Conservation (phyloP, 2,888 invertebrate species). For the Cheilosia vulpina region DNA sequence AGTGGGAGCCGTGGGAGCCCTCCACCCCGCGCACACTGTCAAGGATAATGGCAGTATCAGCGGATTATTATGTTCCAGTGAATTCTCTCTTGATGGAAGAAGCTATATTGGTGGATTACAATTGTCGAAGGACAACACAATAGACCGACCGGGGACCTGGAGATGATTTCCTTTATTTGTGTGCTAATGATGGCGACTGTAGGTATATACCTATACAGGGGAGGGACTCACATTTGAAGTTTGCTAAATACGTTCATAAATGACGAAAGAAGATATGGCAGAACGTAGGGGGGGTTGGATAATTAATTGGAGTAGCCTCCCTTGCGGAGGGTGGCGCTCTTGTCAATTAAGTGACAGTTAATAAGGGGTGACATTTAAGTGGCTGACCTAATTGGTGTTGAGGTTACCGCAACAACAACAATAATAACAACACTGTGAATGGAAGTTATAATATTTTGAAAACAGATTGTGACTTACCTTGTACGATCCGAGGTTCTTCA, state of each 20-base stretch:
- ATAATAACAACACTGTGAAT: conserved; percentile 13
- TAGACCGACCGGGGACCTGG: conserved; percentile 33
- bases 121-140: conserved; percentile 68
- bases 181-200: conserved; percentile 52
- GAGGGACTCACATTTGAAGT: conserved; percentile 4
- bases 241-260: conserved; percentile 53
- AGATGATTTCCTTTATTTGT: conserved; percentile 64
- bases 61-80: conserved; percentile 64
- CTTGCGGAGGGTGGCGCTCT: conserved; percentile 21
- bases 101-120: conserved; percentile 69
- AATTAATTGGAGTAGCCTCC: conserved; percentile 63
- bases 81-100: conserved; percentile 32
- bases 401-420: conserved; percentile 30
- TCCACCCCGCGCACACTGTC: background rate
- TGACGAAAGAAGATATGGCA: conserved; percentile 28
- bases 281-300: conserved; percentile 3
- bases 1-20: background rate
- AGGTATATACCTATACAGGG: background rate
- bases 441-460: background rate
- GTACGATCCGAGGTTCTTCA: conserved; percentile 94
- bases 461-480: conserved; percentile 87
- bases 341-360: conserved; percentile 41
- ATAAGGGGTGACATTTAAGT: conserved; percentile 53
- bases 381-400: conserved; percentile 51
- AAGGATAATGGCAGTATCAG: conserved; percentile 64